Percentiles rank a stretch among this genome's conserved stretches.
Conservation (phyloP, 2,888 invertebrate genomes). For the Chrysolina haemoptera region DNA sequence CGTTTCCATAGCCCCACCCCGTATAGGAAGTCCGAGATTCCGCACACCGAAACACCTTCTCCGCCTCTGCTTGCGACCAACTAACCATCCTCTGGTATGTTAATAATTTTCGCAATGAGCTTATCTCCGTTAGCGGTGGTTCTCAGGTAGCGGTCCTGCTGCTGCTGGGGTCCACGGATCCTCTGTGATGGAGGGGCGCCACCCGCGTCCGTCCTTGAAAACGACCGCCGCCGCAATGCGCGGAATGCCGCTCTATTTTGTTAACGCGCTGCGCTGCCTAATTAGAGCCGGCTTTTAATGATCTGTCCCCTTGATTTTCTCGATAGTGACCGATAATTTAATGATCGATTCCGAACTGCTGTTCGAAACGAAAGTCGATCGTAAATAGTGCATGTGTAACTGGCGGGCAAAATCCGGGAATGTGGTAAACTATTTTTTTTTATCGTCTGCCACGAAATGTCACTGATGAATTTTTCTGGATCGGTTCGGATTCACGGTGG, state of each 20-base stretch:
- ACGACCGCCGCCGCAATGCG: slow-evolving; percentile 63
- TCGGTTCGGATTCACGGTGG: no score
- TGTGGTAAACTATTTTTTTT: not conserved
- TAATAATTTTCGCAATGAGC: slow-evolving; percentile 54
- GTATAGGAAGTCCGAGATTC: not conserved
- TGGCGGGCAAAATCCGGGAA: not conserved
- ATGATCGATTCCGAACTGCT: slow-evolving; percentile 17
- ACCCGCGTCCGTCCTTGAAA: slow-evolving; percentile 60
- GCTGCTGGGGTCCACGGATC: slow-evolving; percentile 47
- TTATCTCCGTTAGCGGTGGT: slow-evolving; percentile 60
- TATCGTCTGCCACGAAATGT: not conserved
- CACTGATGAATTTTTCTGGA: not conserved
- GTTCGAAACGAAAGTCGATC: slow-evolving; percentile 8
- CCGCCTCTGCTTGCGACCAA: slow-evolving; percentile 28
- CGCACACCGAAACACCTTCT: not conserved
- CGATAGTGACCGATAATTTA: not conserved
- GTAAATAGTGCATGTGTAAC: slow-evolving; percentile 16
- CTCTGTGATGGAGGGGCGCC: slow-evolving; percentile 60
- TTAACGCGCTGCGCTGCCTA: slow-evolving; percentile 23
- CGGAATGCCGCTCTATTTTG: slow-evolving; percentile 52
- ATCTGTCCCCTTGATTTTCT: slow-evolving; percentile 13
- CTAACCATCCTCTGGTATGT: slow-evolving; percentile 36
- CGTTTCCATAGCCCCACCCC: not conserved
- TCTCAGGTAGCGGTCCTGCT: slow-evolving; percentile 60
- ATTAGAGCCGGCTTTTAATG: slow-evolving; percentile 14